These are phyloP conservation scores for Cebus imitator DNA, from an alignment of 2,113 vertebrate species.

Conservation along the genomic window DNA sequence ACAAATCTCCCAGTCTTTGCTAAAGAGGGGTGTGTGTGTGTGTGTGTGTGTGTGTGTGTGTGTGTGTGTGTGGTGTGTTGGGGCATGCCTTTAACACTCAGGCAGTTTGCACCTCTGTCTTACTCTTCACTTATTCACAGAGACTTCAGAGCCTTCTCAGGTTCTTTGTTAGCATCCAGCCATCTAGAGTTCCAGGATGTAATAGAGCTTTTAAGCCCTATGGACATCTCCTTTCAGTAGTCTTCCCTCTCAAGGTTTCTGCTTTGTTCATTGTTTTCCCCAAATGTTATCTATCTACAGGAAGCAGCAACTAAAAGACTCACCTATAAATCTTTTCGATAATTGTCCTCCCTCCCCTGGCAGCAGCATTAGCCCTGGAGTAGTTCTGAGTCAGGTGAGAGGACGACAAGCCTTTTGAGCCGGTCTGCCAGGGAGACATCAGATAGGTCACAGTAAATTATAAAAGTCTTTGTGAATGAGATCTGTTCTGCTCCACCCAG, in stretches of 20 bases:
- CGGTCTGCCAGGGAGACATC: background rate
- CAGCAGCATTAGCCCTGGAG: background rate
- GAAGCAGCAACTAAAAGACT: background rate
- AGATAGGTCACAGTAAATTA: background rate
- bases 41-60: background rate
- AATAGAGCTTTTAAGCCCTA: background rate
- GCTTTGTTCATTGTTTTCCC: background rate
- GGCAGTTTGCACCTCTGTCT: background rate
- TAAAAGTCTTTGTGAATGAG: background rate
- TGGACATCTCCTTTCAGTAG: no score
- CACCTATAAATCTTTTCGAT: background rate
- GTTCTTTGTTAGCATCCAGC: background rate
- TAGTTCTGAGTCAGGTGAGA: background rate
- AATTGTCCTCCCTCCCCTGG: background rate
- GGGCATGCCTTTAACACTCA: background rate
- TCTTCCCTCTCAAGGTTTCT: background rate
- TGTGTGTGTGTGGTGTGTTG: background rate
- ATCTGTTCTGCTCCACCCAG: no score
- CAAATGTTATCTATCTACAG: background rate
- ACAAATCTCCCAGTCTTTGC: no score
- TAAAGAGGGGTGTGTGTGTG: no score
- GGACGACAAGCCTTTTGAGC: background rate
- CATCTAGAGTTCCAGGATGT: background rate
- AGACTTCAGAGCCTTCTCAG: background rate
- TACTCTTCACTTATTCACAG: background rate